Evolutionary conservation across 2,888 invertebrate species (phyloP).

Genomic region (Nomada lathburiana): DNA sequence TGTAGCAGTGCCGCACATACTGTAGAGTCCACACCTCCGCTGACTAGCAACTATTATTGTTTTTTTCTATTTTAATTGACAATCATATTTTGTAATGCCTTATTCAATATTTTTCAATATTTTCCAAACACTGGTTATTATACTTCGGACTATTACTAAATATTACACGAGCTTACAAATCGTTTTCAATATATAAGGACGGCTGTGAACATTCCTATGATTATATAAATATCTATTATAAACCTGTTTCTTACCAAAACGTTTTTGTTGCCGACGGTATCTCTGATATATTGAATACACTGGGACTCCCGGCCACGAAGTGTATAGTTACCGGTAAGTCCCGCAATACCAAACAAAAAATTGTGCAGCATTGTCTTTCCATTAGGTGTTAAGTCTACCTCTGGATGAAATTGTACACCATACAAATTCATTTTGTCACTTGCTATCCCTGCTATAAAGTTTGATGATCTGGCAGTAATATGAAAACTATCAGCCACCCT

Average conservation of each 20-base stretch:
- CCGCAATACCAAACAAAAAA: slow-evolving; percentile 96
- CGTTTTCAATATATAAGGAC: background rate
- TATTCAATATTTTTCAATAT: slow-evolving; percentile 9
- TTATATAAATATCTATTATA: slow-evolving; percentile 67
- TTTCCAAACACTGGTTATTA: slow-evolving; percentile 14
- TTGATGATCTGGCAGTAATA: slow-evolving; percentile 93
- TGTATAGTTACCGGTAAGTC: slow-evolving; percentile 94
- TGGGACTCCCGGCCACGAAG: slow-evolving; percentile 94
- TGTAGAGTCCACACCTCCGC: slow-evolving; percentile 99
- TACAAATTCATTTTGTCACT: slow-evolving; percentile 96
- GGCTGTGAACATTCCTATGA: background rate
- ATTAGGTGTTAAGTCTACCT: slow-evolving; percentile 97
- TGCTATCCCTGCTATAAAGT: slow-evolving; percentile 94
- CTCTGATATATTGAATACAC: slow-evolving; percentile 96
- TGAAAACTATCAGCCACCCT: slow-evolving; percentile 95
- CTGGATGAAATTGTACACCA: slow-evolving; percentile 99
- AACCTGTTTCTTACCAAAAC: slow-evolving; percentile 90
- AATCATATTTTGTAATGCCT: slow-evolving; percentile 16
- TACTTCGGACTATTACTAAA: background rate
- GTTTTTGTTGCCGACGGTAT: slow-evolving; percentile 95
- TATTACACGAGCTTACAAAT: background rate
- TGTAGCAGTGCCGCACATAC: slow-evolving; percentile 98
- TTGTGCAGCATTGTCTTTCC: slow-evolving; percentile 97
- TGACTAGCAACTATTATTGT: slow-evolving; percentile 91
- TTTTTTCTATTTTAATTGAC: slow-evolving; percentile 55